Percentiles rank a stretch among this genome's conserved stretches.
Conservation (phyloP, 2,113 vertebrate species). For the Silurus asotus region DNA sequence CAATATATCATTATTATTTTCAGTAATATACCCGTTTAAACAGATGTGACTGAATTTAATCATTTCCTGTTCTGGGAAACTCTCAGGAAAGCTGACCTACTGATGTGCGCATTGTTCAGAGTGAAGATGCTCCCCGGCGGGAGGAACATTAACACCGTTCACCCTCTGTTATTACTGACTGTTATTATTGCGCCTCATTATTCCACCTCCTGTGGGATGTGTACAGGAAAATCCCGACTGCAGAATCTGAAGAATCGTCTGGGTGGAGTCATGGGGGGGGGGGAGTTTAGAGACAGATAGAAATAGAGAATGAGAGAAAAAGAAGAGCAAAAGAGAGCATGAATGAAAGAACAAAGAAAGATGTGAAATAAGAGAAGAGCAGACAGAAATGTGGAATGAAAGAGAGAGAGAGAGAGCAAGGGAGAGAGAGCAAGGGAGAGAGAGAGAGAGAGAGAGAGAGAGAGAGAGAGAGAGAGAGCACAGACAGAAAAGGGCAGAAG, state of each 20-base stretch:
- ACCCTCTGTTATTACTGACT: conserved; percentile 10
- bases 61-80: neutral
- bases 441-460: neutral
- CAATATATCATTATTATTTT: neutral
- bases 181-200: conserved; percentile 30
- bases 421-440: neutral
- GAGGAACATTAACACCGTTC: conserved; percentile 13
- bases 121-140: neutral
- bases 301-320: conserved; percentile 1
- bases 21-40: neutral
- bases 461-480: neutral
- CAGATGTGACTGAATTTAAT: neutral
- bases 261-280: neutral
- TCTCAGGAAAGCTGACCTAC: neutral
- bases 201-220: conserved; percentile 31
- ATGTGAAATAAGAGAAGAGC: neutral
- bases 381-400: neutral
- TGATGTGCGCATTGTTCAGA: neutral
- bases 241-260: neutral
- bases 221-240: conserved; percentile 21
- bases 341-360: neutral
- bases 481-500: neutral
- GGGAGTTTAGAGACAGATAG: conserved; percentile 44
- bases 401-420: neutral
- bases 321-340: neutral